These are phyloP conservation scores for Malurus melanocephalus DNA, from an alignment of 2,113 vertebrate species.

Conservation along the genomic window DNA sequence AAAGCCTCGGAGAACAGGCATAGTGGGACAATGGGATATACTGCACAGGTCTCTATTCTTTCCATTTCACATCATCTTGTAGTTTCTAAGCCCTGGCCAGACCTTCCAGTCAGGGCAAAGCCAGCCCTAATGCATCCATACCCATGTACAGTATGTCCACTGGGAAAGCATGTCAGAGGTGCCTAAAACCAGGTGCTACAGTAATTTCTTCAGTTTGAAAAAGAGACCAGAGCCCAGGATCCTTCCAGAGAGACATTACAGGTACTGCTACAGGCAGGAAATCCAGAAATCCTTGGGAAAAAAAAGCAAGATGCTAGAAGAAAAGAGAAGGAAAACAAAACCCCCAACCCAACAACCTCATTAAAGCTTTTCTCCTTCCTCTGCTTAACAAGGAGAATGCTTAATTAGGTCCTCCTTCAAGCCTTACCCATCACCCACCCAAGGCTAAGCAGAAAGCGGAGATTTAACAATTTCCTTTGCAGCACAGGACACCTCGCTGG, in stretches of 20 bases:
- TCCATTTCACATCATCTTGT: not conserved
- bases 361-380: conserved; percentile 26
- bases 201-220: not conserved
- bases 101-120: not conserved
- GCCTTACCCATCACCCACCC: not conserved
- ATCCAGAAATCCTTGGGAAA: not conserved
- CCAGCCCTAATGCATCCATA: not conserved
- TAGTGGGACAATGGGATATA: not conserved
- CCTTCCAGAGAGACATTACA: not conserved
- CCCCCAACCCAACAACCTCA: not conserved
- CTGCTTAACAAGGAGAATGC: conserved; percentile 15
- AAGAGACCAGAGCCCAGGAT: not conserved
- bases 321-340: not conserved
- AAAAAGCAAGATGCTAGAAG: not conserved
- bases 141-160: rapidly evolving
- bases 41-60: not conserved
- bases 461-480: not conserved
- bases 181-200: not conserved
- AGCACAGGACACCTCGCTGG: not conserved
- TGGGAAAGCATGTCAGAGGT: not conserved
- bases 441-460: not conserved
- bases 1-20: not conserved
- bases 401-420: conserved; percentile 37
- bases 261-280: not conserved
- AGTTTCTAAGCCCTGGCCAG: not conserved